Conservation (phyloP, 2,797 vertebrate genomes). For the Falco concolor region DNA sequence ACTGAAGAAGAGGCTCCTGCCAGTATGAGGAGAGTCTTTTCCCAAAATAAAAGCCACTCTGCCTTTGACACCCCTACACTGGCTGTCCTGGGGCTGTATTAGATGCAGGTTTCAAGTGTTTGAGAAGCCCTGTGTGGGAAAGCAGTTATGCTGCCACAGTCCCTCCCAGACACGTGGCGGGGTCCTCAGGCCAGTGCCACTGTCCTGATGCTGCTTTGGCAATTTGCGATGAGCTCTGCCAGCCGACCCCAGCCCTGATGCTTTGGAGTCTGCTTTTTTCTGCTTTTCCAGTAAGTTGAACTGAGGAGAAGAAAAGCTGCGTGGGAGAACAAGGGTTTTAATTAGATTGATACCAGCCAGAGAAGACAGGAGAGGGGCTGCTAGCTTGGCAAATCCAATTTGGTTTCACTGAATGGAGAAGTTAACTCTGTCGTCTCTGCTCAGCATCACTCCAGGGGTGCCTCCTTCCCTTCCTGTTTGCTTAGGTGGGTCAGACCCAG, state of each 20-base stretch:
- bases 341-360: conserved; percentile 21
- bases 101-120: background rate
- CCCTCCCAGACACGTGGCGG: accelerated
- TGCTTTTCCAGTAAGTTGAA: conserved; percentile 23
- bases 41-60: background rate
- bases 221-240: background rate
- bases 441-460: background rate
- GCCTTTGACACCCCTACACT: background rate
- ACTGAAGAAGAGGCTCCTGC: background rate
- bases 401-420: background rate
- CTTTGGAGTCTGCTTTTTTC: background rate
- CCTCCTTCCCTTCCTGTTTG: background rate
- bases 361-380: conserved; percentile 9
- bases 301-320: background rate
- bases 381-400: conserved; percentile 38
- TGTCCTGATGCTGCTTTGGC: background rate
- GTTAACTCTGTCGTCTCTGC: background rate
- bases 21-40: background rate
- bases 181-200: background rate
- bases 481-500: background rate
- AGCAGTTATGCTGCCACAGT: background rate
- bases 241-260: background rate
- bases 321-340: background rate
- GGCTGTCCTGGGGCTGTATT: background rate
- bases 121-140: background rate